phyloP scores from a whole-genome alignment of 1,140 invertebrate species.

The Hyles euphorbiae region DNA sequence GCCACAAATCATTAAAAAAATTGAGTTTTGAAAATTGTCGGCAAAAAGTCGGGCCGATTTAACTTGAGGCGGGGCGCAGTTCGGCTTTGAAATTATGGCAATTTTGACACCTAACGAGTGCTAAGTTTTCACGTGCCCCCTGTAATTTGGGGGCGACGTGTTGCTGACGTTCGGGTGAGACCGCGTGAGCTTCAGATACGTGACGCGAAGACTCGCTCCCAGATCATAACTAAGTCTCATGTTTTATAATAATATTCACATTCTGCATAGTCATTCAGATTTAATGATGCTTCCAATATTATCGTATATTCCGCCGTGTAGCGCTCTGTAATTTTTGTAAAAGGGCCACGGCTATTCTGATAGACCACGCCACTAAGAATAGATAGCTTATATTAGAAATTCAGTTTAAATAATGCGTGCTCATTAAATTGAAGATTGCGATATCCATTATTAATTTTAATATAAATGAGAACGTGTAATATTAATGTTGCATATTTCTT shows the following conservation, averaged over 20 bases:
- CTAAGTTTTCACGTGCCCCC: slow-evolving; percentile 55
- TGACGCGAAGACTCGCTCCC: slow-evolving; percentile 33
- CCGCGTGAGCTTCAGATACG: slow-evolving; percentile 28
- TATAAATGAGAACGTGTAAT: too few species aligned
- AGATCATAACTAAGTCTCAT: slow-evolving; percentile 50
- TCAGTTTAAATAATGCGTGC: too few species aligned
- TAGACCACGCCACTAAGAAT: too few species aligned
- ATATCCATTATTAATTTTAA: too few species aligned
- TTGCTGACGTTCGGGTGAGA: slow-evolving; percentile 29
- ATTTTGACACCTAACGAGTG: slow-evolving; percentile 72
- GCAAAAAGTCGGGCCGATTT: slow-evolving; percentile 67
- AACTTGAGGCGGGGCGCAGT: slow-evolving; percentile 55
- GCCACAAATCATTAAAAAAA: slow-evolving; percentile 70
- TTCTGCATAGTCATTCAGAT: slow-evolving; percentile 58
- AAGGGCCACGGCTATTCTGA: slow-evolving; percentile 15
- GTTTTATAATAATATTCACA: slow-evolving; percentile 58
- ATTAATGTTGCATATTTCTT: too few species aligned
- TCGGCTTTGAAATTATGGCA: slow-evolving; percentile 66
- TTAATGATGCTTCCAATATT: slow-evolving; percentile 58
- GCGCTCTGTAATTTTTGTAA: slow-evolving; percentile 52
- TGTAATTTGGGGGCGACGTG: slow-evolving; percentile 62
- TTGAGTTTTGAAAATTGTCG: slow-evolving; percentile 55
- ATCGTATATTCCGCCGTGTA: slow-evolving; percentile 34
- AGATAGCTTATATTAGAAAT: too few species aligned
- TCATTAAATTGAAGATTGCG: too few species aligned